These are phyloP conservation scores for Xanthia togata DNA, from an alignment of 2,888 invertebrate genomes.

Conservation along the genomic window DNA sequence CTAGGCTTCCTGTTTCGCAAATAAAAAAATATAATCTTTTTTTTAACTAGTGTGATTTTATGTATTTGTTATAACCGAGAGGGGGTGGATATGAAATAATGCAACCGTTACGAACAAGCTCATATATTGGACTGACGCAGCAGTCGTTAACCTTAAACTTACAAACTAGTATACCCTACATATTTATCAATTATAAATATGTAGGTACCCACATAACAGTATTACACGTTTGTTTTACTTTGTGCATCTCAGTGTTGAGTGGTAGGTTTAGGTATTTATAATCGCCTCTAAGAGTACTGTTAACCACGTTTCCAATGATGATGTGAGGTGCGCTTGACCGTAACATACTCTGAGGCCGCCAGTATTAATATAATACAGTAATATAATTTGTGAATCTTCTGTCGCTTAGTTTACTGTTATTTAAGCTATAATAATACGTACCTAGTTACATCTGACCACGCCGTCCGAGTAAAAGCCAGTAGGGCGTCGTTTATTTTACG, in stretches of 20 bases:
- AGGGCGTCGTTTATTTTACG: slow-evolving; percentile 3
- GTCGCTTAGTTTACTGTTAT: neutral
- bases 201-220: too few species aligned
- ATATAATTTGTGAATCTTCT: slow-evolving; percentile 10
- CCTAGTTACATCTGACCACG: slow-evolving; percentile 49
- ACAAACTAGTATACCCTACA: too few species aligned
- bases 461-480: slow-evolving; percentile 15
- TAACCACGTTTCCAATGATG: neutral
- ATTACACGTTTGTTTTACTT: neutral
- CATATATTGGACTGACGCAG: too few species aligned
- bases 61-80: too few species aligned
- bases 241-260: neutral
- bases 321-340: neutral
- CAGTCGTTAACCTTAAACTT: too few species aligned
- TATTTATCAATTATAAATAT: too few species aligned
- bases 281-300: neutral
- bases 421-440: neutral
- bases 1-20: too few species aligned
- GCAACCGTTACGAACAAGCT: too few species aligned
- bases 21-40: too few species aligned
- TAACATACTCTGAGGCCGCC: neutral
- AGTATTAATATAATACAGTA: slow-evolving; percentile 37
- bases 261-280: slow-evolving; percentile 29
- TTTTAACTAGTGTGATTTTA: too few species aligned
- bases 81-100: too few species aligned